A percentile compares a stretch with the other conserved stretches of the same genome.
Evolutionary conservation across 2,797 vertebrate species (phyloP).

Genomic region (Channallabes apus): DNA sequence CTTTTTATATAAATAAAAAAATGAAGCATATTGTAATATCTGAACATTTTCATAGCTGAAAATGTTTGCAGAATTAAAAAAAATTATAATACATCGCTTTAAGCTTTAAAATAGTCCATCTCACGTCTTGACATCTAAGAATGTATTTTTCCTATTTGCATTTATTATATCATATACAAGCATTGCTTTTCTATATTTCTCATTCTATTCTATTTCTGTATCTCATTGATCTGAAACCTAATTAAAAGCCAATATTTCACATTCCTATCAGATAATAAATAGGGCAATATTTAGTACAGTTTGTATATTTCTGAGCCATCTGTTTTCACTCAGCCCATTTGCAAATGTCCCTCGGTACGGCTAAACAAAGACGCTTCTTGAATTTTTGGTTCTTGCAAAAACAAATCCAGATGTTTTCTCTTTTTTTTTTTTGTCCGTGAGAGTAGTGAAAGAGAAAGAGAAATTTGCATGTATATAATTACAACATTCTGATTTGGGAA

Average conservation of each 20-base stretch:
- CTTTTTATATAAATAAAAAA: neutral
- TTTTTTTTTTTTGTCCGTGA: neutral
- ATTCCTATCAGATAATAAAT: slow-evolving; percentile 62
- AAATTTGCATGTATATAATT: slow-evolving; percentile 44
- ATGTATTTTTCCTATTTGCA: neutral
- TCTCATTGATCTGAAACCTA: slow-evolving; percentile 14
- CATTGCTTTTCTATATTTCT: neutral
- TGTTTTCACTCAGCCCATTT: slow-evolving; percentile 57
- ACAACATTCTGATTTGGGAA: slow-evolving; percentile 37
- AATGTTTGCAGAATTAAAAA: neutral
- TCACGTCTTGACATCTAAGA: neutral
- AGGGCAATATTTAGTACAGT: slow-evolving; percentile 63
- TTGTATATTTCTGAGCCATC: slow-evolving; percentile 65
- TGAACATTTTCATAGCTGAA: too few relatives aligned
- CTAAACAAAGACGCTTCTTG: slow-evolving; percentile 54
- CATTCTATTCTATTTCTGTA: too few relatives aligned
- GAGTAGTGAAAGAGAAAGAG: slow-evolving; percentile 43
- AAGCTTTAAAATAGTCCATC: neutral
- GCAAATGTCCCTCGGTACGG: slow-evolving; percentile 52
- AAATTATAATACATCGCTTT: neutral
- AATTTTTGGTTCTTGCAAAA: slow-evolving; percentile 47
- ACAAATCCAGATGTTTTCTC: slow-evolving; percentile 60
- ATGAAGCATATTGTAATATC: neutral
- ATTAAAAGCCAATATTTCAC: slow-evolving; percentile 19
- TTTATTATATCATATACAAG: slow-evolving; percentile 12